phyloP scores from a whole-genome alignment of 2,888 invertebrate species.

The Tipula unca region DNA sequence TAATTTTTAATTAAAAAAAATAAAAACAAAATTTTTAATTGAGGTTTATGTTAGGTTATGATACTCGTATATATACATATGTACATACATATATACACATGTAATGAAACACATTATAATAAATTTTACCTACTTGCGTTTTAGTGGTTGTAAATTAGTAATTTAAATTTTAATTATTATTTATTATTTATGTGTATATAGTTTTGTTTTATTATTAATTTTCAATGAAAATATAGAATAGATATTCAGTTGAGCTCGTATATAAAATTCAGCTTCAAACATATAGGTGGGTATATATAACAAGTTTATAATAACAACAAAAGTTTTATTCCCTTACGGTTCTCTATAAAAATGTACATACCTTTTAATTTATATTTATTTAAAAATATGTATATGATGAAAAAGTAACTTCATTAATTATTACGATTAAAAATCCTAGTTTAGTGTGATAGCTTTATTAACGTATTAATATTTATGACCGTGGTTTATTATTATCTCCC shows the following conservation, averaged over 20 bases:
- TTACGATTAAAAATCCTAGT: background rate
- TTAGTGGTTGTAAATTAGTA: background rate
- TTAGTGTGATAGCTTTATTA: slow-evolving; percentile 2
- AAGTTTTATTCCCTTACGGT: background rate
- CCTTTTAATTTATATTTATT: background rate
- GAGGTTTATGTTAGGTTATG: background rate
- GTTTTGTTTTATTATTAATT: background rate
- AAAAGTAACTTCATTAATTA: background rate
- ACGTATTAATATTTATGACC: background rate
- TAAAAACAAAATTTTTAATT: slow-evolving; percentile 8
- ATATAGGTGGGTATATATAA: no score
- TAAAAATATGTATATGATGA: background rate
- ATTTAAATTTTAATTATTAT: background rate
- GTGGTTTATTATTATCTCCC: background rate
- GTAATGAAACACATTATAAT: background rate
- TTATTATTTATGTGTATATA: background rate
- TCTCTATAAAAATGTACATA: background rate
- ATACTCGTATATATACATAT: background rate
- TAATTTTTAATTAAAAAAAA: background rate
- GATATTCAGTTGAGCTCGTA: background rate
- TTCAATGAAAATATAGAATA: background rate
- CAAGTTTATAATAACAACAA: background rate
- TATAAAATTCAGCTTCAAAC: background rate
- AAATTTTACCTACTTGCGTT: background rate
- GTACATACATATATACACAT: no score